These are phyloP conservation scores for Glossosoma conforme DNA, from an alignment of 1,140 invertebrate genomes.

Conservation along the genomic window DNA sequence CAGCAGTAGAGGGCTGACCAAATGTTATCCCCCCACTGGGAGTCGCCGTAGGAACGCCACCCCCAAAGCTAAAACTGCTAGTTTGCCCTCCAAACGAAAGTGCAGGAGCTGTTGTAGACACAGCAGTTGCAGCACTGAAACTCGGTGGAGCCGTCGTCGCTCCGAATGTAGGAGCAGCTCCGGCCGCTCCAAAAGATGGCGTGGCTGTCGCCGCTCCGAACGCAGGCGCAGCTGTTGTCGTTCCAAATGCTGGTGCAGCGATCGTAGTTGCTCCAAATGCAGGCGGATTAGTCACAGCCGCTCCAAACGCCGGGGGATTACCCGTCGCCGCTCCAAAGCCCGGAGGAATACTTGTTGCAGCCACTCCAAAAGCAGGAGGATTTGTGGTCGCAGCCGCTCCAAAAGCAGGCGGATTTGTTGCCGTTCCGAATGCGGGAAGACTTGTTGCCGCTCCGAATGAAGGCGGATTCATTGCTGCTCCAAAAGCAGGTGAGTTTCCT, in stretches of 20 bases:
- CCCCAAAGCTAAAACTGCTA: conserved; percentile 6
- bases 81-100: conserved; percentile 6
- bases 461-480: neutral
- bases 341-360: no score
- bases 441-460: neutral
- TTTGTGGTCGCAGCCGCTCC: neutral
- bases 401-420: neutral
- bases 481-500: neutral
- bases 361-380: neutral
- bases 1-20: conserved; percentile 9
- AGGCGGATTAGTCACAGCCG: no score
- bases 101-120: neutral
- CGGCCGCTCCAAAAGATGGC: neutral
- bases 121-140: neutral
- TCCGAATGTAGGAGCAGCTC: conserved; percentile 5
- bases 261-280: no score
- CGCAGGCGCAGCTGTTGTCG: neutral
- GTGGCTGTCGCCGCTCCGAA: neutral
- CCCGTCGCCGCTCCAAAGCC: neutral
- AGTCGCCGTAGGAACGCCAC: neutral
- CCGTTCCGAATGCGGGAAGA: neutral
- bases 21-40: conserved; percentile 2
- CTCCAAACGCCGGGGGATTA: neutral
- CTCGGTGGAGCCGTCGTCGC: neutral
- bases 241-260: conserved; percentile 1